Evolutionary conservation across 2,113 vertebrate genomes (phyloP).

Genomic region (Shinisaurus crocodilurus): DNA sequence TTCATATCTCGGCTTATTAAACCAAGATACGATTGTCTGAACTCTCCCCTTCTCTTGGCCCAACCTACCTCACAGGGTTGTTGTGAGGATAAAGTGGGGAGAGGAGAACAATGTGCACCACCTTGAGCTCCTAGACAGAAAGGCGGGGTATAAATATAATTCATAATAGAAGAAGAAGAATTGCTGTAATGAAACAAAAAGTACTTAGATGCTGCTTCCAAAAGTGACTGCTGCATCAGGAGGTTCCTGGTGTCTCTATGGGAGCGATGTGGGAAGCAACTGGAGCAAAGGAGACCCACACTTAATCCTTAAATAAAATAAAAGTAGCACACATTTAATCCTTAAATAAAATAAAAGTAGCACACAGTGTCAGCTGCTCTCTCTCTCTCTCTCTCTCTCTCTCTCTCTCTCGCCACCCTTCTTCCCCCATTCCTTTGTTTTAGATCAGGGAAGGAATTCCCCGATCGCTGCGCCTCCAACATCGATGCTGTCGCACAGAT

Average conservation of each 20-base stretch:
- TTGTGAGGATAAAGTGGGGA: not conserved
- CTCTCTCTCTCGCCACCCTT: too few species aligned
- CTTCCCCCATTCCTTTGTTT: not conserved
- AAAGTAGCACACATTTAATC: too few species aligned
- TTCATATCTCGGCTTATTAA: too few species aligned
- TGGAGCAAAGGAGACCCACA: not conserved
- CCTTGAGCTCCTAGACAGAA: not conserved
- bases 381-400: accelerated
- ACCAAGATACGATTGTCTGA: too few species aligned
- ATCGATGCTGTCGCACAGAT: slow-evolving; percentile 80
- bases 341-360: too few species aligned
- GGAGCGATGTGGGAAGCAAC: not conserved
- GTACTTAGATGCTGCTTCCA: too few species aligned
- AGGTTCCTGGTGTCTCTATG: not conserved
- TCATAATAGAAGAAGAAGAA: not conserved
- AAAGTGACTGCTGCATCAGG: not conserved
- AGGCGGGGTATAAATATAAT: not conserved
- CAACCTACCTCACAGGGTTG: not conserved
- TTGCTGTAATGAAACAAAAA: not conserved
- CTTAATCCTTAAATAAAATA: not conserved
- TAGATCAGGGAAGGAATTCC: slow-evolving; percentile 31
- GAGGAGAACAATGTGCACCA: not conserved
- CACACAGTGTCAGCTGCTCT: not conserved
- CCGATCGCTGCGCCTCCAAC: slow-evolving; percentile 77
- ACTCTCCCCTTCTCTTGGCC: too few species aligned